Evolutionary conservation across 2,888 invertebrate species (phyloP).

Genomic region (Chymomyza amoena): DNA sequence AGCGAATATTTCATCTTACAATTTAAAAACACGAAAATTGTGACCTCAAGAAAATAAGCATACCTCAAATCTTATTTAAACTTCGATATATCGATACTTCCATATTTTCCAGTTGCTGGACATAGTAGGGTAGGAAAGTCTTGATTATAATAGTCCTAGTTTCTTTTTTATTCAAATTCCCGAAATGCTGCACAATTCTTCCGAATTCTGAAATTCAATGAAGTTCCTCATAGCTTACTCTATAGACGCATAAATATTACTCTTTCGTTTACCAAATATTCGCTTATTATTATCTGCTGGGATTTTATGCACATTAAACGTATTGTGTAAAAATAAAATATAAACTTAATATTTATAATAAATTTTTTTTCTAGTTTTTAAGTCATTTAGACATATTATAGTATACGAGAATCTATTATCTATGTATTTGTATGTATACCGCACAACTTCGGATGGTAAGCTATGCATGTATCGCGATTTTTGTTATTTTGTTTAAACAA

Average conservation of each 20-base stretch:
- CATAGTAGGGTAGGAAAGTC: too few species aligned
- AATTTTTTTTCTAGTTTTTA: conserved; percentile 8
- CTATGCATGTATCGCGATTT: conserved; percentile 30
- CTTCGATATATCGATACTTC: too few species aligned
- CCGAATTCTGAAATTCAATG: too few species aligned
- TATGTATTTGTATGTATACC: background rate
- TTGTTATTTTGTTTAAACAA: conserved; percentile 42
- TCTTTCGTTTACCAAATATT: background rate
- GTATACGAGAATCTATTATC: background rate
- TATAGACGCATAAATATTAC: too few species aligned
- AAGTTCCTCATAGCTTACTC: background rate
- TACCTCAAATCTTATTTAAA: too few species aligned
- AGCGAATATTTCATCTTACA: too few species aligned
- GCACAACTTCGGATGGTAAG: conserved; percentile 16
- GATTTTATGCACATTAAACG: background rate
- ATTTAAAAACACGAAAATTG: too few species aligned
- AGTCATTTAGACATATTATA: background rate
- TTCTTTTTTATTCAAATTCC: too few species aligned
- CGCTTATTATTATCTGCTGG: background rate
- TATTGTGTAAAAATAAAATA: background rate
- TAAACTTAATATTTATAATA: conserved; percentile 3
- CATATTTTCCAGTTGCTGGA: too few species aligned
- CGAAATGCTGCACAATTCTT: too few species aligned
- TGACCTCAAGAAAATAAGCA: too few species aligned
- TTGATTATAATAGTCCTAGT: too few species aligned